Evolutionary conservation across 2,797 vertebrate genomes (phyloP), one percentile per base, ranked within the genome.

Genomic region (Distichodus sexfasciatus): DNA sequence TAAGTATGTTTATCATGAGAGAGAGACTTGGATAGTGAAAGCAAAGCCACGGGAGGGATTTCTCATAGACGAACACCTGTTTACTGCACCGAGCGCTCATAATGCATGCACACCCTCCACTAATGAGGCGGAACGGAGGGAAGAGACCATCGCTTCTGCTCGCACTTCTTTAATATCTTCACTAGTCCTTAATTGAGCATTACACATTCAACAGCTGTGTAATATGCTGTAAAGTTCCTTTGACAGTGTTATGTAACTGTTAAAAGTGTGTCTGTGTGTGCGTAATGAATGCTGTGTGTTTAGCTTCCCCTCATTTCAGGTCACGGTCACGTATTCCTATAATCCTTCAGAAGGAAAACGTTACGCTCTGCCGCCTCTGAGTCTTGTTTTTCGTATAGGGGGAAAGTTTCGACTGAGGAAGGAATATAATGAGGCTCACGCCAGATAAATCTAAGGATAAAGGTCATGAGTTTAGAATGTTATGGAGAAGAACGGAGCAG

Each of bases 31-130:
- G 5, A 50, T 24, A n/a, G 43, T 41, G 35, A 65, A 40, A 58
- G 41, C 33, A 58, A 23, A 24, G 28, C 2, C 15, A 23, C 6
- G 14, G 43, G 36, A n/a, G 28, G 28, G 33, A 43, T 61, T 51
- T 53, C 23, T 38, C 23, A 31, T 21, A 31, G 29, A 48, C 3
- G 44, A 57, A 24, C 51, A 67, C 40, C 50, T 61, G 57, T 54
- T 53, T 61, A 51, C 28, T n/a, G 40, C 14, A 26, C 21, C 2
- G 40, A 57, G 40, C 29, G 11, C 11, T 44, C 36, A 9, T 54
- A 44, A 67, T 46, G 46, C 26, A 43, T 44, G 40, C 50, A 44
- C 4, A 9, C 51, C 41, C 57, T 44, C 38, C 58, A 29, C 59
- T 68, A 57, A 17, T 17, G 54, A 21, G 23, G 33, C 31, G 38